Base-by-base conservation (phyloP, 1,140 invertebrate genomes). In the Chelonus insularis region DNA sequence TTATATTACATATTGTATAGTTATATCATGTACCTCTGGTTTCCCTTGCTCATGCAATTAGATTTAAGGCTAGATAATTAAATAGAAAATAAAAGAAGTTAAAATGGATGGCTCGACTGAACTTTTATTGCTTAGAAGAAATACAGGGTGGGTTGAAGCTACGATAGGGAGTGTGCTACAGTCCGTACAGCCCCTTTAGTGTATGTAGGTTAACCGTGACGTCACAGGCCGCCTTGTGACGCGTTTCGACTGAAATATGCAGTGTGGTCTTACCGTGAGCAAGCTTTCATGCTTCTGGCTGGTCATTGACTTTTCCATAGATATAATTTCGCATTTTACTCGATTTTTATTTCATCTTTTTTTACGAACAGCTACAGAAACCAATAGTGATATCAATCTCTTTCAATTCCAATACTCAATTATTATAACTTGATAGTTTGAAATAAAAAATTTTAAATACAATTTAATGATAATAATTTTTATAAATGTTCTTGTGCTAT, bases 171-270 rank as follows among this genome's bases (percentile, higher is more conserved):
- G 57, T 23, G 62, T 57, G 36, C 47, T 60, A 66, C 41, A 59
- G 50, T 57, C 50, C 45, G 39, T 21, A 56, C 51, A 60, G 58
- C 60, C 58, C 62, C 60, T 64, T 37, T 66, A 60, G 65, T 60
- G 9, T 68, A 71, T 71, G 69, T 71, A 72, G 68, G 70, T 72
- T 73, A 68, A 61, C 57, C 37, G 65, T 74, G 71, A 74, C 72
- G 72, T 75, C 73, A 74, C 63, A 43, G 60, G 43, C 57, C 59
- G 63, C 66, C 70, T 72, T 64, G 70, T 75, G 73, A 74, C 71
- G 65, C 64, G 51, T 52, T 68, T 60, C 56, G 57, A 65, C 61
- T 69, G 63, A 75, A 73, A 75, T 73, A 72, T 75, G 72, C 72
- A 73, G 58, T 57, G 66, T 64, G 60, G 60, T 43, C 59, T 66